Evolutionary conservation across 2,888 invertebrate genomes (phyloP), one percentile per base, ranked within the genome.

Genomic region (Netelia fuscicornis): DNA sequence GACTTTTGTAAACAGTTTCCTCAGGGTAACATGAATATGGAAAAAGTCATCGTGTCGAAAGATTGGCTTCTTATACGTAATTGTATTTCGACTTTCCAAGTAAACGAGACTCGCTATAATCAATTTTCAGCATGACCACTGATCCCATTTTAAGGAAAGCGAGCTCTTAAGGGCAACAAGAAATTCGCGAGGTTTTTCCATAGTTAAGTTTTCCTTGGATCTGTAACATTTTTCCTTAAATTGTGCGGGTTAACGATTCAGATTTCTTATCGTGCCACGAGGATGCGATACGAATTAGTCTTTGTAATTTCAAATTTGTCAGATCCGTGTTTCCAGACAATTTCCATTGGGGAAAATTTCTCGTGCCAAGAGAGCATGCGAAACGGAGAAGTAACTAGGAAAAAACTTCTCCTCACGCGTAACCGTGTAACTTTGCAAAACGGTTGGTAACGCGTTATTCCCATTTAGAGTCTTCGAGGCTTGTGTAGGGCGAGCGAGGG

Each of bases 91-190:
- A 25, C 23, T 60, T 1, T 60, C 0, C 23, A 60, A 60, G 23
- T 6, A 13, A 48, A 11, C 9, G 13, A 13, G 48, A 10, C 11
- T 48, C 48, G 9, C 9, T 48, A 13, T 9, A 10, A 10, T 11
- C 13, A 11, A 48, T 48, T 48, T 48, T 48, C 13, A 9, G 13
- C 48, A 48, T 48, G 3, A 1, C 48, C 48, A 70, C n/a, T 56
- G 30, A 54, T 68, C 5, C 52, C 25, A 52, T 68, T 23, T 3
- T 68, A 11, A 52, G 56, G 17, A 5, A 37, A 42, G 11, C 56
- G 20, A 30, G 37, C 86, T 77, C 80, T 81, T n/a, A 83, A 88
- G 90, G 90, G 52, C 37, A 86, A 44, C 80, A 91, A 88, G 77
- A 89, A 11, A 5, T 52, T 5, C 5, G 25, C 17, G 84, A 5